Conservation (phyloP, 2,113 vertebrate genomes). For the Onychostruthus taczanowskii region DNA sequence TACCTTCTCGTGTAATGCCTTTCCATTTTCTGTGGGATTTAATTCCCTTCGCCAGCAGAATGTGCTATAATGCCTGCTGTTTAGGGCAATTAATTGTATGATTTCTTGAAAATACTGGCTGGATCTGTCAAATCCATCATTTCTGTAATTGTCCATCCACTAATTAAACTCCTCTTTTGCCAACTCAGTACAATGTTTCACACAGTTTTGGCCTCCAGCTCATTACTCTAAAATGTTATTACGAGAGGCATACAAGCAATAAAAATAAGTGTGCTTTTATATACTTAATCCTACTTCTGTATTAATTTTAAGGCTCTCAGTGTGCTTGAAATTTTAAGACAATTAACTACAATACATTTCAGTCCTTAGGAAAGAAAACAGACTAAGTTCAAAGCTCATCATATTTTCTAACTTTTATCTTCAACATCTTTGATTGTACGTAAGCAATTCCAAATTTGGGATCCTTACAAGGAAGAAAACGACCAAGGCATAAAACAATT, state of each 20-base stretch:
- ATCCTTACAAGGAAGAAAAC: background rate
- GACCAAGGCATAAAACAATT: background rate
- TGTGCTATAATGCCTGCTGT: background rate
- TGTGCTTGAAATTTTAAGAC: background rate
- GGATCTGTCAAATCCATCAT: background rate
- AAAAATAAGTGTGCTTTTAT: background rate
- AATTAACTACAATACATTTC: background rate
- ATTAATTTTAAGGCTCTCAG: background rate
- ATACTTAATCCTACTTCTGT: background rate
- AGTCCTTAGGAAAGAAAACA: background rate
- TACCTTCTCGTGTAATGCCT: background rate
- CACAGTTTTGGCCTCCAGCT: background rate
- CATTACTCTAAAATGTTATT: background rate
- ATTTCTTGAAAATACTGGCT: background rate
- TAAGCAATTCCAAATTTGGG: background rate
- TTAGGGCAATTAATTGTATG: background rate
- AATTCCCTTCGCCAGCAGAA: background rate
- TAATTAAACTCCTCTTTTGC: background rate
- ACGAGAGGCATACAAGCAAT: background rate
- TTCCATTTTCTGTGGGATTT: background rate
- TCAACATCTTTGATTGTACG: background rate
- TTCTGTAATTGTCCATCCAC: background rate
- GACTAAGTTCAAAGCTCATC: background rate
- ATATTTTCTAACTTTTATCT: background rate
- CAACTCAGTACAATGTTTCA: background rate